Conservation (phyloP, 2,113 vertebrate species). For the Chauna torquata region DNA sequence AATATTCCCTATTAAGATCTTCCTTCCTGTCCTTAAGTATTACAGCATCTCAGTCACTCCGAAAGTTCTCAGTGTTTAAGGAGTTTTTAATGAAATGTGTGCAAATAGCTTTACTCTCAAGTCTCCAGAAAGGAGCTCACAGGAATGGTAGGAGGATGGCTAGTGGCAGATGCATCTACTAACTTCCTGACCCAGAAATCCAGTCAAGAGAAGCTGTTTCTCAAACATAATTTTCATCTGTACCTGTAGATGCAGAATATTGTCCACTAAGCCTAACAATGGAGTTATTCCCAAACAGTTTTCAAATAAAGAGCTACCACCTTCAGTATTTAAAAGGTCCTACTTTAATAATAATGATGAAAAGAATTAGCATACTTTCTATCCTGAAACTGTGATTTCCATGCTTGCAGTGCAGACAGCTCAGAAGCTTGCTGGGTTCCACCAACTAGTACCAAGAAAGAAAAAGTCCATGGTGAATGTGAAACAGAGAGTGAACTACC, state of each 20-base stretch:
- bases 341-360: not conserved
- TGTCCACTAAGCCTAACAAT: not conserved
- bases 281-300: not conserved
- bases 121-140: not conserved
- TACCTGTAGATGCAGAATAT: not conserved
- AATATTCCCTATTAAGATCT: not conserved
- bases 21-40: not conserved
- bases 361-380: not conserved
- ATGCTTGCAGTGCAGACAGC: not conserved
- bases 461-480: not conserved
- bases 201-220: not conserved
- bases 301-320: not conserved
- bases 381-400: not conserved
- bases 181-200: not conserved
- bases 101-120: not conserved
- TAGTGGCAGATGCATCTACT: not conserved
- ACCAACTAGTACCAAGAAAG: not conserved
- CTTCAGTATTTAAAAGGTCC: not conserved
- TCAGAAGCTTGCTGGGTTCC: not conserved
- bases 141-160: not conserved
- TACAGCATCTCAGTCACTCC: not conserved
- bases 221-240: not conserved
- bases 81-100: not conserved
- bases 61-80: not conserved
- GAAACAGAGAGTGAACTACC: not conserved